Base-by-base conservation (phyloP, 23 tunicate species). In the Botrylloides violaceus region DNA sequence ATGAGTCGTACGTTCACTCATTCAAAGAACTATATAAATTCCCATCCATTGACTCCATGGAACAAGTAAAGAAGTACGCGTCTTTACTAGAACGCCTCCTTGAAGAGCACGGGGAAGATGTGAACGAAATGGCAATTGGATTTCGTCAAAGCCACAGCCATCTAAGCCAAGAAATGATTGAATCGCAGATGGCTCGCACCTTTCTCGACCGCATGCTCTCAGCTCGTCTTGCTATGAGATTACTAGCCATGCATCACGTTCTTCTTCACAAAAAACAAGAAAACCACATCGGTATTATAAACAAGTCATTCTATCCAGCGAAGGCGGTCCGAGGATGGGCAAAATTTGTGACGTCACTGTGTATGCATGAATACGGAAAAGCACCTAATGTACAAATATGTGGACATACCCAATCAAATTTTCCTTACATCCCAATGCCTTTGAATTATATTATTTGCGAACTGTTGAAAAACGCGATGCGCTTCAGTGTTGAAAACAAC, bases 401-500 rank as follows among this genome's bases (percentile, higher is more conserved):
- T 66, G 81, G 81, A 36, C 81, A 77, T 39, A 68, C 50, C 12
- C 77, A 77, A 18, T 77, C 77, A 4, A 27, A 68, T 15, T 77
- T 77, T 38, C 81, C 81, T 4, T 77, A 38, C 77, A 77, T 77
- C 34, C 81, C 81, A 27, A 49, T 77, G 22, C 77, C 77, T 1
- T 23, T 77, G 31, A 77, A 77, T 58, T 77, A 77, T 30, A 77
- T 77, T 9, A n/a, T 77, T 12, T 72, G 72, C 12, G 81, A 77
- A 38, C 60, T 66, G 25, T 31, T 77, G 37, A 77, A 77, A 66
- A 77, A 77, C 32, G 64, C 81, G 9, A 66, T 77, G 58, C 32
- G 81, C 49, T 77, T 59, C 61, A 55, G 56, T 24, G 55, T 77
- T 38, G 81, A 77, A 39, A 32, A 72, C 34, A 60, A 77, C 66